These are phyloP conservation scores for Dasyurus viverrinus DNA, from an alignment of 2,113 vertebrate species.

Conservation along the genomic window DNA sequence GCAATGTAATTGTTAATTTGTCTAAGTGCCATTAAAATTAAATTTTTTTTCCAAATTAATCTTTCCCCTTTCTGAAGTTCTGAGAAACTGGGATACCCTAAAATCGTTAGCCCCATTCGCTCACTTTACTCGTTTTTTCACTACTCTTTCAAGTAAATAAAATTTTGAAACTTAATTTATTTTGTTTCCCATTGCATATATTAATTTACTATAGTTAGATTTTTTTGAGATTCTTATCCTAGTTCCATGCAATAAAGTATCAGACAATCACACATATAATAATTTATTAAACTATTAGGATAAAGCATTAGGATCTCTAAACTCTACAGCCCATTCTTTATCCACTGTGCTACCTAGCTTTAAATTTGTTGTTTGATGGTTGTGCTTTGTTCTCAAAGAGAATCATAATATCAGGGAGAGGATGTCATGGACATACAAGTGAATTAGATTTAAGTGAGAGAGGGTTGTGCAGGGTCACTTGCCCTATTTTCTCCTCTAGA, in stretches of 20 bases:
- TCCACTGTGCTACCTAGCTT: no score
- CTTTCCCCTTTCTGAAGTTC: not conserved
- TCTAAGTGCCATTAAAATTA: not conserved
- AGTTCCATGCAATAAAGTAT: not conserved
- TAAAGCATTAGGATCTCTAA: no score
- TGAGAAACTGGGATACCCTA: not conserved
- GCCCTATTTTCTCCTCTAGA: no score
- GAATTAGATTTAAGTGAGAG: no score
- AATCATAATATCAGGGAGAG: no score
- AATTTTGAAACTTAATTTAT: not conserved
- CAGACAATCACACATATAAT: not conserved
- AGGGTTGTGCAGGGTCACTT: no score
- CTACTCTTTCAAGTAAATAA: not conserved
- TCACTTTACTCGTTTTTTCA: not conserved
- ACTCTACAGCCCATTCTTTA: no score
- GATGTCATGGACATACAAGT: no score
- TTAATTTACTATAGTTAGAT: no score
- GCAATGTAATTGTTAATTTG: not conserved
- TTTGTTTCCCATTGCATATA: not conserved
- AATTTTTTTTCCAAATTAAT: not conserved
- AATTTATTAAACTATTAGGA: not conserved
- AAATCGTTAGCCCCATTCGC: not conserved
- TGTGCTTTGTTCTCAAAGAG: no score
- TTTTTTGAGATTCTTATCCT: not conserved
- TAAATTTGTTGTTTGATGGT: no score